These are phyloP conservation scores for Sebastes hubbsi DNA, from an alignment of 2,797 vertebrate species.

Conservation along the genomic window DNA sequence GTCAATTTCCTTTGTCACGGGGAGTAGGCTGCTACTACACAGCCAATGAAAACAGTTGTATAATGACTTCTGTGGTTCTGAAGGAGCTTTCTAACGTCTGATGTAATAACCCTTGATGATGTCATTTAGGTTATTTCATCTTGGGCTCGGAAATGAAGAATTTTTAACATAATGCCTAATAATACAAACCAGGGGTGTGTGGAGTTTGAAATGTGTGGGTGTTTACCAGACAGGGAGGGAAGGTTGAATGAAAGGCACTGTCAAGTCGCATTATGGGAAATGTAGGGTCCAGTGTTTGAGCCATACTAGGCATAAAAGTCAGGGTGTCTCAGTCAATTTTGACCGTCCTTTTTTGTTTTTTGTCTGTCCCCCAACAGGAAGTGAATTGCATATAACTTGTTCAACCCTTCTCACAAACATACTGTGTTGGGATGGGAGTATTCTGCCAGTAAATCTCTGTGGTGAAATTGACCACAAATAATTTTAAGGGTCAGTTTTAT, in stretches of 20 bases:
- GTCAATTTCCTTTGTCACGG: not conserved
- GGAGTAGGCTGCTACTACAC: not conserved
- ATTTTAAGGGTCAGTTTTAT: constrained; percentile 12
- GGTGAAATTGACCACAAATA: not conserved
- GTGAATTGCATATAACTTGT: not conserved
- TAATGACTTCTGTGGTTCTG: not conserved
- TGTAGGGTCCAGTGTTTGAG: not conserved
- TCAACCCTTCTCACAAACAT: not conserved
- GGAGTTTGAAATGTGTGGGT: not conserved
- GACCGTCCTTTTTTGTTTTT: not conserved
- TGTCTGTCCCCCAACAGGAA: not conserved
- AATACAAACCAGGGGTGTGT: not conserved
- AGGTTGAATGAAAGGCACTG: not conserved
- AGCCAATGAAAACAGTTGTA: not conserved
- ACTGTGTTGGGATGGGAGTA: not conserved
- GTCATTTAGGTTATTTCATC: not conserved
- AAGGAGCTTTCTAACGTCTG: not conserved
- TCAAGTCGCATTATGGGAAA: not conserved
- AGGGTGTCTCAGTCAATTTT: not conserved
- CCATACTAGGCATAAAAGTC: not conserved
- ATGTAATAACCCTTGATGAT: not conserved
- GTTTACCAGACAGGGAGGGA: not conserved
- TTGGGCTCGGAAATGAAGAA: not conserved
- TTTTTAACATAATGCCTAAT: not conserved
- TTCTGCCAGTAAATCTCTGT: not conserved